phyloP scores from a whole-genome alignment of 2,797 vertebrate genomes.

The Ispidina picta region DNA sequence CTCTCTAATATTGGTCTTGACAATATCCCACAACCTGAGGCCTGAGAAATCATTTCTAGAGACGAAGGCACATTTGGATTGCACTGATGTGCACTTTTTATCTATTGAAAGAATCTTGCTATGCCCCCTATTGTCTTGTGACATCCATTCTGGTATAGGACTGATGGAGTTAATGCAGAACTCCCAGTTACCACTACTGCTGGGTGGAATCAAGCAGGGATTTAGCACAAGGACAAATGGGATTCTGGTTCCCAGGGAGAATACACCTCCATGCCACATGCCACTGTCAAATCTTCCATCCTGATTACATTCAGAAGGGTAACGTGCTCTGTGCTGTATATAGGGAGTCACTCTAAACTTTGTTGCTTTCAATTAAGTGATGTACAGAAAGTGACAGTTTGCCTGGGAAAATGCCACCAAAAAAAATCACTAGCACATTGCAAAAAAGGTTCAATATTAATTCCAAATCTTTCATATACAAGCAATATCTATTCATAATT shows the following conservation, averaged over 20 bases:
- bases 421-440: not conserved
- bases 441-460: not conserved
- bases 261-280: not conserved
- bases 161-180: not conserved
- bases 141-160: not conserved
- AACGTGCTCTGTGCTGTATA: accelerated
- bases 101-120: not conserved
- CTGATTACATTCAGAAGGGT: not conserved
- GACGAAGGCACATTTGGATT: not conserved
- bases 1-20: not conserved
- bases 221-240: not conserved
- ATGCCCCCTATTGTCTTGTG: accelerated
- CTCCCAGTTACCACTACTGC: not conserved
- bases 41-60: not conserved
- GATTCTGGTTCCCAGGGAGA: not conserved
- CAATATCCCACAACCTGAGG: not conserved
- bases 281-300: not conserved
- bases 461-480: not conserved
- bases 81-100: not conserved
- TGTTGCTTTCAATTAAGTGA: not conserved
- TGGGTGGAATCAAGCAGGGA: not conserved
- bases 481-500: not conserved
- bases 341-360: accelerated
- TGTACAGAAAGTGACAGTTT: not conserved
- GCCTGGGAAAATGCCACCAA: not conserved